Evolutionary conservation across 2,888 invertebrate genomes (phyloP), one percentile per base, ranked within the genome.

Genomic region (Noctuana brunneofusca): DNA sequence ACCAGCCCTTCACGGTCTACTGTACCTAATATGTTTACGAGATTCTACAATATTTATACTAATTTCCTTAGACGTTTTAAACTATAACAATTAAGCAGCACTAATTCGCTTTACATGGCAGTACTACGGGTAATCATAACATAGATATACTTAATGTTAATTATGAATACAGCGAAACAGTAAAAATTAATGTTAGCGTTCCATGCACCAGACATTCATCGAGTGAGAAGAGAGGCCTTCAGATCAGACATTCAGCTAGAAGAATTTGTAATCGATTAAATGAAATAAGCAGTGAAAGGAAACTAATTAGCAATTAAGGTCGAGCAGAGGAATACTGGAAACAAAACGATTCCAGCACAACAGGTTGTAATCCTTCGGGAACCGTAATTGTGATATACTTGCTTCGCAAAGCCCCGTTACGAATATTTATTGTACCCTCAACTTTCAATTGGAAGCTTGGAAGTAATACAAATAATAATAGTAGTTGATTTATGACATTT

Each of bases 311-410:
- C 49, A 58, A 49, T 58, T 58, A 58, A 48, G 35, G 35, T 14
- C 35, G 35, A 18, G 20, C 18, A 24, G 18, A 24, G 49, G 35
- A 18, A 30, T 20, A 49, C 35, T 12, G 48, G 57, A 49, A 58
- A n/a, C 32, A 24, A 35, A 49, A 49, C 57, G 32, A 22, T 49
- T 35, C 57, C 16, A 22, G 49, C 35, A 50, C 58, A 58, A 58
- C 58, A 58, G 52, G 50, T 52, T 58, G 58, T 52, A 58, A 50
- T 58, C 58, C 58, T 50, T 50, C 20, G 58, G 30, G 58, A 27
- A 24, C 58, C 50, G 27, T 58, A 52, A 58, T 58, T 58, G 58
- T 52, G 58, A 58, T 58, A 58, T 58, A 58, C 46, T 35, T 35
- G 27, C 38, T 30, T 58, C 20, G 50, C 27, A 27, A 58, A 49